These are phyloP conservation scores for Chiloscyllium plagiosum DNA, from an alignment of 2,113 vertebrate genomes.

Conservation along the genomic window DNA sequence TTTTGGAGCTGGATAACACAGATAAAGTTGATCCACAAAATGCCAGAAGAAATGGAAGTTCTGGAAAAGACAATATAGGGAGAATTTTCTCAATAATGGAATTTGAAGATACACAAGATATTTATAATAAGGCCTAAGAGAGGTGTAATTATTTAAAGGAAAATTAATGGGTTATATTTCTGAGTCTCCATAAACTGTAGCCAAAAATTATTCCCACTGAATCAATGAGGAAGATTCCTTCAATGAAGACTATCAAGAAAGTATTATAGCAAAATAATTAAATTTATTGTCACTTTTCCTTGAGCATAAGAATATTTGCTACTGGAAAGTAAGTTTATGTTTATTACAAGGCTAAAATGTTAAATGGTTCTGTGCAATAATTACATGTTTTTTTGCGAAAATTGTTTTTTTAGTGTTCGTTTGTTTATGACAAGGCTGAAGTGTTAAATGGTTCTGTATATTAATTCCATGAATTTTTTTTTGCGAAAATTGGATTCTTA, in stretches of 20 bases:
- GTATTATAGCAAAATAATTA: background rate
- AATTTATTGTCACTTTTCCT: background rate
- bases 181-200: background rate
- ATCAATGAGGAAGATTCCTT: background rate
- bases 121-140: constrained; percentile 41
- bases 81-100: constrained; percentile 38
- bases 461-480: background rate
- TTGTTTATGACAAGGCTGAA: background rate
- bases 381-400: background rate
- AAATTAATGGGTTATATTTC: background rate
- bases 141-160: constrained; percentile 35
- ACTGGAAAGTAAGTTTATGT: background rate
- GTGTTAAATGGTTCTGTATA: background rate
- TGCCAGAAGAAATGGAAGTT: background rate
- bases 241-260: background rate
- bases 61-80: constrained; percentile 2
- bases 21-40: background rate
- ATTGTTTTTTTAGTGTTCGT: too few relatives aligned
- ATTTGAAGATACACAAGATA: constrained; percentile 37
- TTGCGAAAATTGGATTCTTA: background rate
- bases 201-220: background rate
- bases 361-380: background rate
- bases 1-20: constrained; percentile 38
- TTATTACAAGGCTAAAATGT: background rate
- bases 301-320: background rate